phyloP scores from a whole-genome alignment of 2,888 invertebrate genomes.

The Drosophila helvetica region DNA sequence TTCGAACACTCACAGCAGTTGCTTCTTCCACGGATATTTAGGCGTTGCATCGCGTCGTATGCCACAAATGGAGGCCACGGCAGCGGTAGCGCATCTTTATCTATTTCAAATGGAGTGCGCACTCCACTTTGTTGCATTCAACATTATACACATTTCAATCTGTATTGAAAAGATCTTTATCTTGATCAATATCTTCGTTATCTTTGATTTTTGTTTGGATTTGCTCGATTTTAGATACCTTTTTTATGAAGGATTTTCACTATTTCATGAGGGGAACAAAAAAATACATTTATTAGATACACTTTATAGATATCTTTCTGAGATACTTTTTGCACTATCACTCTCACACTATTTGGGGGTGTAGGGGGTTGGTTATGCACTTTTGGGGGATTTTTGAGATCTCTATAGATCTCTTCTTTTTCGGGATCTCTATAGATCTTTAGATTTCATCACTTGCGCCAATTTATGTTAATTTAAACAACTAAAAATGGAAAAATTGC shows the following conservation, averaged over 20 bases:
- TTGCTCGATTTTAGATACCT: slow-evolving; percentile 5
- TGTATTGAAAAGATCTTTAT: neutral
- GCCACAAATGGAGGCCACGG: slow-evolving; percentile 83
- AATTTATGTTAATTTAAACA: slow-evolving; percentile 75
- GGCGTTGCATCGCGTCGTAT: slow-evolving; percentile 87
- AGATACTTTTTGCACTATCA: neutral
- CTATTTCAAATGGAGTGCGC: slow-evolving; percentile 81
- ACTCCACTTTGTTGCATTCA: slow-evolving; percentile 76
- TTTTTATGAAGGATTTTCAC: slow-evolving; percentile 17
- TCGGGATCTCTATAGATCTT: slow-evolving; percentile 59
- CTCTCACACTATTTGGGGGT: slow-evolving; percentile 2
- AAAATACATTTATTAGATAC: slow-evolving; percentile 11
- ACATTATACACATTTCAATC: slow-evolving; percentile 51
- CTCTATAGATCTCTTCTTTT: slow-evolving; percentile 13
- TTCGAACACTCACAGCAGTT: slow-evolving; percentile 59
- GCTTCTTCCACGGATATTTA: slow-evolving; percentile 53
- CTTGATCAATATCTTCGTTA: neutral
- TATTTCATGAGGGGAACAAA: neutral
- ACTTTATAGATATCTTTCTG: neutral
- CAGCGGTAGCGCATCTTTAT: slow-evolving; percentile 85
- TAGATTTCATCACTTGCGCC: slow-evolving; percentile 58
- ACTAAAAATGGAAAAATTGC: slow-evolving; percentile 66
- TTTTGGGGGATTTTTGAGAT: slow-evolving; percentile 1
- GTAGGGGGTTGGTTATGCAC: neutral
- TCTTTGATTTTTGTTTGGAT: slow-evolving; percentile 2